Evolutionary conservation across 2,113 vertebrate species (phyloP), one percentile per base, ranked within the genome.

Genomic region (Indri indri): DNA sequence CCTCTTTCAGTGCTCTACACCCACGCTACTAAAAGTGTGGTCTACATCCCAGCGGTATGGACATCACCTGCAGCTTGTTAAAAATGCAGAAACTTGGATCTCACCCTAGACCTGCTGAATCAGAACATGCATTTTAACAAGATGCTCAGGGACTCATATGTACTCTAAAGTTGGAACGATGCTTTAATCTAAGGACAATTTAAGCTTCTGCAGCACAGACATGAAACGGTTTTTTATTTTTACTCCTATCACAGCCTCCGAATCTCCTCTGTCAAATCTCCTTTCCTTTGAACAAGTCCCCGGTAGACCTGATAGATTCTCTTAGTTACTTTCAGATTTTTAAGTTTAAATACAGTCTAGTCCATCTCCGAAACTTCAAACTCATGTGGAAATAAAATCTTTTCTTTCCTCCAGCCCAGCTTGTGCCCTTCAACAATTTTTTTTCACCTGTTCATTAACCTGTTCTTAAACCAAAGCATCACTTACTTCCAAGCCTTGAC

Each of bases 41-140:
- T 81, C 37, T 40, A 2, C 1, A 3, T 9, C 22, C n/a, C 7
- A 40, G 34, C 23, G 25, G 17, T 6, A 4, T 17, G 47, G 6
- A 9, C 40, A 16, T 88, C 86, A 63, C 20, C 32, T 50, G 54
- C 65, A 74, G 14, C 54, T 90, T 87, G 37, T 80, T 76, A 83
- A 63, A 92, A 70, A 76, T 77, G 63, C 37, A 54, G 14, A 25
- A 74, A 61, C 71, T 89, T 20, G 13, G n/a, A n/a, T 12, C 34
- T n/a, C 10, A 59, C 11, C 50, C 2, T 50, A 77, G 76, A 71
- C n/a, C 76, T 85, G 52, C 57, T 90, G 5, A 59, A n/a, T 85
- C 61, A 63, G 89, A 94, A 74, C 54, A 22, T 88, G n/a, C 59
- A 37, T 92, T 89, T 95, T 88, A 90, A 87, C 70, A 79, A 70